Evolutionary conservation across 2,113 vertebrate species (phyloP).

Genomic region (Columba janthina): DNA sequence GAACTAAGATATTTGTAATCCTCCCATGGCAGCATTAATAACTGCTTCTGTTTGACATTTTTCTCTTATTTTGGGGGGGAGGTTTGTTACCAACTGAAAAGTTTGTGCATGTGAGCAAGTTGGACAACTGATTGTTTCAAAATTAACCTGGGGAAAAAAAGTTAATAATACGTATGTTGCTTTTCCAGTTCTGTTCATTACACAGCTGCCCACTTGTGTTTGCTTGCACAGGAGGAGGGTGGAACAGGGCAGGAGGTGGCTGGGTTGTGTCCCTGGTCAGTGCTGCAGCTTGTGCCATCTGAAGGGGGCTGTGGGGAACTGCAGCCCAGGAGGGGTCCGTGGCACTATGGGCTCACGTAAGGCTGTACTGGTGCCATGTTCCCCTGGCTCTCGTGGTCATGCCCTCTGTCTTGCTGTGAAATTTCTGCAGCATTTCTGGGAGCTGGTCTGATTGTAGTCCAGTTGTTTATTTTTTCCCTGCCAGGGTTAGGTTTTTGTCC

Average conservation of each 20-base stretch:
- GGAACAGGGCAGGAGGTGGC: neutral
- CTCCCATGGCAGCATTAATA: neutral
- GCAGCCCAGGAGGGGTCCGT: rapidly evolving
- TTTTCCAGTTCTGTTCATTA: neutral
- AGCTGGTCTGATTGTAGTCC: neutral
- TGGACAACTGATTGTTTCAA: neutral
- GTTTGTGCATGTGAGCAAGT: neutral
- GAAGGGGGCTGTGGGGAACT: neutral
- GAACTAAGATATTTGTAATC: neutral
- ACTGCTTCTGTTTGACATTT: neutral
- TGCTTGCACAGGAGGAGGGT: neutral
- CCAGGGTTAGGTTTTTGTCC: neutral
- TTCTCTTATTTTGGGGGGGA: rapidly evolving
- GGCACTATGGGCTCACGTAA: neutral
- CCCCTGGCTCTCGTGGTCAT: neutral
- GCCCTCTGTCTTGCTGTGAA: neutral
- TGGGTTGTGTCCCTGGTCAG: neutral
- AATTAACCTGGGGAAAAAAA: neutral
- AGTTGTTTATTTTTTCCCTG: neutral
- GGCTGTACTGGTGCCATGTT: neutral
- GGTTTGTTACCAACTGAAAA: neutral
- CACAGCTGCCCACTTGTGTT: neutral
- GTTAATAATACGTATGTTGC: neutral
- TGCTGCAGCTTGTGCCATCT: neutral
- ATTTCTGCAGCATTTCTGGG: neutral